Evolutionary conservation across 2,888 invertebrate genomes (phyloP), one percentile per base, ranked within the genome.

Genomic region (Coremacera marginata): DNA sequence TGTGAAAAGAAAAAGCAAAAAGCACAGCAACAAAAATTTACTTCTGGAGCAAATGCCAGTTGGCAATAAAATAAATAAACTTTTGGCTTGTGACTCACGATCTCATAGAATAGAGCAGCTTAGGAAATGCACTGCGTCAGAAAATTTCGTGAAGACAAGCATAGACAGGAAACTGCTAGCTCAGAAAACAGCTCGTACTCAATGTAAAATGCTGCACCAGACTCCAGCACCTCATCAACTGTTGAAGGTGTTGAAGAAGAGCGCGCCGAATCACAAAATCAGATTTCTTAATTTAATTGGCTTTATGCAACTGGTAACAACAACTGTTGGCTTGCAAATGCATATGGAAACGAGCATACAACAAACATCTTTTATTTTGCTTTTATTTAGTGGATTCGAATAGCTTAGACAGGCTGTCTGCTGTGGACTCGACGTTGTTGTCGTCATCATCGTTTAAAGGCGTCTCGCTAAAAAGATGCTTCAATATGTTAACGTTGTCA

Each of bases 201-300:
- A 27, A 52, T 52, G 52, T 4, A 7, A 22, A 27, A 19, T 70
- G 55, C 70, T 19, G 19, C 16, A 34, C n/a, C 70, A 55, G 27
- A n/a, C 51, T 37, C 37, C 37, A 37, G 8, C 37, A 37, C 14
- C 5, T 27, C 68, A 25, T 49, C 51, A 25, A 25, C 51, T 16
- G 4, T 34, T 44, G 49, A 51, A 27, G 68, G 5, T 68, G 68
- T 49, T 55, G 51, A 9, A 27, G 52, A 19, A 25, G 49, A 37
- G 78, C 78, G 80, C 78, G 77, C 77, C 77, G 79, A 80, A 81
- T 81, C 80, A 79, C 80, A 74, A 80, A 80, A 84, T 84, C 84
- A 84, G 84, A 84, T 84, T 84, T 84, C 84, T 84, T 84, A 84
- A 84, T 84, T 84, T 84, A 84, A 84, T 84, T 84, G 84, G 84